These are phyloP conservation scores for Channa striata DNA, from an alignment of 2,797 vertebrate species.

Conservation along the genomic window DNA sequence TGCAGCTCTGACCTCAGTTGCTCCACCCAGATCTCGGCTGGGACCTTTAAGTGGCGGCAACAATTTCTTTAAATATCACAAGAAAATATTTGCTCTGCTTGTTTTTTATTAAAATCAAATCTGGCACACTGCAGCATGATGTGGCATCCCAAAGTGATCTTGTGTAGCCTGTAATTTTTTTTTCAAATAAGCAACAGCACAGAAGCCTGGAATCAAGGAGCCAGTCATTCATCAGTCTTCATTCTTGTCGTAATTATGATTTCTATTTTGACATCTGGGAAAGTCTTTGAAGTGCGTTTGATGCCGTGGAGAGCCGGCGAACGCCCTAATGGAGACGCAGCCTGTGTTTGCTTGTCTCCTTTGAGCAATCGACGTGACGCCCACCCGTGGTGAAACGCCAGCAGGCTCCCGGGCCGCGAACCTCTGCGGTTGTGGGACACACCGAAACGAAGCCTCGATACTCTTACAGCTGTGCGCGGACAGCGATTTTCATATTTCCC, in stretches of 20 bases:
- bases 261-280: conserved; percentile 68
- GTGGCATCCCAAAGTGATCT: conserved; percentile 38
- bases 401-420: not conserved
- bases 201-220: conserved; percentile 42
- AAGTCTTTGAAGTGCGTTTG: conserved; percentile 64
- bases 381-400: conserved; percentile 42
- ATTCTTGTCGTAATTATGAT: conserved; percentile 70
- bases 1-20: conserved; percentile 16
- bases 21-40: conserved; percentile 16
- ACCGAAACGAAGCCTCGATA: not conserved
- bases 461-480: not conserved
- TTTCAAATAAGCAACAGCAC: conserved; percentile 47
- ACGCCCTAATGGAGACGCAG: conserved; percentile 47
- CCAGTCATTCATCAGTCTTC: conserved; percentile 66
- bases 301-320: conserved; percentile 40
- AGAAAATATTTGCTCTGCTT: conserved; percentile 33
- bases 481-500: not conserved
- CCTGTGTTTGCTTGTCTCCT: conserved; percentile 38
- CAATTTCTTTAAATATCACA: conserved; percentile 57
- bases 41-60: conserved; percentile 30
- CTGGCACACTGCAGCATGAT: conserved; percentile 8
- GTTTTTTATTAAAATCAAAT: not conserved
- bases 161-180: conserved; percentile 42
- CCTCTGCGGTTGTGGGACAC: conserved; percentile 4
- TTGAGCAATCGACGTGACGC: conserved; percentile 49